Evolutionary conservation across 2,888 invertebrate species (phyloP).

Genomic region (Pachliopta kotzebuea): DNA sequence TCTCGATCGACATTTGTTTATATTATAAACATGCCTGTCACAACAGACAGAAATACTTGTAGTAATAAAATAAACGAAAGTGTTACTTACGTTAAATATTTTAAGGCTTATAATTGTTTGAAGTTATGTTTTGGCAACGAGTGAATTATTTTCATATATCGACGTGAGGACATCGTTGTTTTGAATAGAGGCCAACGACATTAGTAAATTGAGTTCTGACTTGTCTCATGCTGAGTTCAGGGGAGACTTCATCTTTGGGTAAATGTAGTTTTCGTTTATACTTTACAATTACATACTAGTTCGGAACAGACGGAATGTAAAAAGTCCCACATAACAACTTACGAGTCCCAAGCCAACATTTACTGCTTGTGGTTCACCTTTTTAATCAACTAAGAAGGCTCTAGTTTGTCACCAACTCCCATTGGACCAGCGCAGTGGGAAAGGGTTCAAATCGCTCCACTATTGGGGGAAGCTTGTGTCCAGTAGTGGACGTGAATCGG

Average conservation of each 20-base stretch:
- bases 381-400: too few species aligned
- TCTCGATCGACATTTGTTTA: conserved; percentile 69
- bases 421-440: too few species aligned
- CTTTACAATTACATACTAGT: too few species aligned
- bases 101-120: conserved; percentile 31
- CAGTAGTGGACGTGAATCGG: too few species aligned
- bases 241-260: conserved; percentile 36
- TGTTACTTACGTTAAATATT: conserved; percentile 16
- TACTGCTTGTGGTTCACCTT: too few species aligned
- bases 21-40: conserved; percentile 61
- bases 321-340: too few species aligned
- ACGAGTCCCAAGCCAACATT: too few species aligned
- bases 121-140: conserved; percentile 21
- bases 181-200: conserved; percentile 67
- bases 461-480: too few species aligned
- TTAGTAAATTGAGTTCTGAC: conserved; percentile 37
- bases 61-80: conserved; percentile 3
- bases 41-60: conserved; percentile 38
- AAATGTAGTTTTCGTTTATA: too few species aligned
- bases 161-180: conserved; percentile 57
- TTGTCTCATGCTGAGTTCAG: conserved; percentile 38
- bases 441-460: too few species aligned
- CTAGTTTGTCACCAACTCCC: too few species aligned
- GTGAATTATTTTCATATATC: conserved; percentile 34
- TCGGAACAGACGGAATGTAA: too few species aligned